Evolutionary conservation across 2,797 vertebrate species (phyloP).

Genomic region (Anguilla marmorata): DNA sequence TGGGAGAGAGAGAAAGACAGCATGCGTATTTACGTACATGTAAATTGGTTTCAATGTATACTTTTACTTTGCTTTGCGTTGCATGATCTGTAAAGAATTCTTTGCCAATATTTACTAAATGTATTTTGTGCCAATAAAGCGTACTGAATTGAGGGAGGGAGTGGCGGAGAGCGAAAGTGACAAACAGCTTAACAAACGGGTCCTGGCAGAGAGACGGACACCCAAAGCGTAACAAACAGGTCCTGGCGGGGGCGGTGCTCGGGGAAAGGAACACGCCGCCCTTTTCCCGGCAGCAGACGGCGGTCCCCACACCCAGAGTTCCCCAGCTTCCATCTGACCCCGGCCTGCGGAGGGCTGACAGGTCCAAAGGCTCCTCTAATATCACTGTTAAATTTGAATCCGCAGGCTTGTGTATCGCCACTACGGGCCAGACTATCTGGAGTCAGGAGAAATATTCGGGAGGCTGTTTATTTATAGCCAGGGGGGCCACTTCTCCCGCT

Average conservation of each 20-base stretch:
- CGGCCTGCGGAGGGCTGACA: constrained; percentile 80
- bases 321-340: constrained; percentile 75
- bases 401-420: constrained; percentile 78
- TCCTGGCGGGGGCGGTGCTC: constrained; percentile 65
- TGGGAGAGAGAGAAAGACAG: background rate
- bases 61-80: background rate
- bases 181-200: constrained; percentile 21
- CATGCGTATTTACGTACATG: background rate
- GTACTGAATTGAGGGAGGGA: background rate
- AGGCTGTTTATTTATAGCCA: constrained; percentile 91
- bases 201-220: constrained; percentile 61
- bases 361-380: constrained; percentile 83
- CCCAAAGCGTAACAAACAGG: constrained; percentile 71
- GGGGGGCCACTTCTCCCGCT: constrained; percentile 68
- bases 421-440: constrained; percentile 92
- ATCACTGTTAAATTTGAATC: constrained; percentile 94
- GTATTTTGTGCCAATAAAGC: background rate
- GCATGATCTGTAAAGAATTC: background rate
- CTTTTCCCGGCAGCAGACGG: constrained; percentile 65
- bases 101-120: background rate
- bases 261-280: constrained; percentile 70
- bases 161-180: background rate
- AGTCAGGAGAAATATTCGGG: constrained; percentile 93
- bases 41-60: too few relatives aligned
- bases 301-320: constrained; percentile 67